phyloP scores from a whole-genome alignment of 2,113 vertebrate species.

The Anoura caudifer region DNA sequence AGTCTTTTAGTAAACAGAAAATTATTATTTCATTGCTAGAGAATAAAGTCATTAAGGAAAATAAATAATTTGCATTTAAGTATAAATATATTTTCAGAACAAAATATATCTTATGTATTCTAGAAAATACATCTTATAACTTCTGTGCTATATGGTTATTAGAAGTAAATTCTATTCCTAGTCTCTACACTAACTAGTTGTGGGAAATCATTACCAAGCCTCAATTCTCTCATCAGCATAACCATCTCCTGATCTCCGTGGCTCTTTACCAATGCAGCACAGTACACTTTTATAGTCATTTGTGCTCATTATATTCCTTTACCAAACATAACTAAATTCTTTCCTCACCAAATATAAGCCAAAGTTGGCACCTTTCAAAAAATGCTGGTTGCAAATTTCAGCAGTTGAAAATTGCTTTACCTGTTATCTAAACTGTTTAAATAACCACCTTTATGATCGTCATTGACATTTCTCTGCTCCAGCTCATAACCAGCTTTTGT shows the following conservation, averaged over 20 bases:
- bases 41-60: background rate
- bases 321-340: too few relatives aligned
- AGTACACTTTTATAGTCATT: background rate
- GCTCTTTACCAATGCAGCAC: background rate
- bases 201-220: background rate
- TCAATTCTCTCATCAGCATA: background rate
- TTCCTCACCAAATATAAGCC: background rate
- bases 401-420: background rate
- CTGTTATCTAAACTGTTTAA: background rate
- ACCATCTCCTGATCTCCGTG: background rate
- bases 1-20: background rate
- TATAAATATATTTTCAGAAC: background rate
- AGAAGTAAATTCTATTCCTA: background rate
- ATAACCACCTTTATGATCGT: background rate
- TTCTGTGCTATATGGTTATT: background rate
- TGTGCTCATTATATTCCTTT: background rate
- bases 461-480: background rate
- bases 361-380: background rate
- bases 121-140: background rate
- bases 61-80: background rate
- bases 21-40: background rate
- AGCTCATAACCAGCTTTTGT: background rate
- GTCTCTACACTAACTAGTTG: background rate
- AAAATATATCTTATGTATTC: background rate
- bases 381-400: conserved; percentile 24